Base-by-base conservation (phyloP, 2,797 vertebrate genomes). In the Sphaeramia orbicularis region DNA sequence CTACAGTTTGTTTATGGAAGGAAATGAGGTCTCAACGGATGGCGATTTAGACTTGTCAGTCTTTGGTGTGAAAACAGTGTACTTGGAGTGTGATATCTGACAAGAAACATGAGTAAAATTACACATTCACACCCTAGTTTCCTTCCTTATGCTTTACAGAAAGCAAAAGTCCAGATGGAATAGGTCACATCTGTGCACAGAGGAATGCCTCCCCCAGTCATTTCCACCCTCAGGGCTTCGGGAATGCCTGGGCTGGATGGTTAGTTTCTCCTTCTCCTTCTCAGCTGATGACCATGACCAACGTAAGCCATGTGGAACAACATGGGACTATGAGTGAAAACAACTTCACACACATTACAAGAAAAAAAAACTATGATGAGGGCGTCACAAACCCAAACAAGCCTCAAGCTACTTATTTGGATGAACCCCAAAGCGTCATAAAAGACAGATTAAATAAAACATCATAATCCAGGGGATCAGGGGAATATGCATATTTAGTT, bases 1-100 rank as follows among this genome's bases (percentile, higher is more conserved):
- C 54, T 38, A 7, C 65, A 42, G 74, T 78, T 76, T 89, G 83
- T 89, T 92, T 84, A 80, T 64, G 43, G 57, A 82, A 60, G 83
- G 74, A 85, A 89, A 82, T 74, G 44, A 83, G 73, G 53, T 65
- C 82, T 81, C 65, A 2, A 3, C 19, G 58, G 82, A 74, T 56
- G 41, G 74, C 27, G 71, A 68, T 69, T 67, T 40, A 58, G 55
- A 51, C 72, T 69, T 41, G 55, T 81, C 64, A 35, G 68, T 73
- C 60, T 76, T 42, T 41, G 67, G 75, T 59, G 74, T 69, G 70
- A 84, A 86, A 65, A 69, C 36, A 14, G 35, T 40, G 64, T 48
- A 48, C 74, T 49, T 56, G 65, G 11, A 48, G 63, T 24, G 64
- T 65, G 36, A 78, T 78, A 51, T 81, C 69, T 70, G 81, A 84